These are phyloP conservation scores for Antheraea yamamai DNA, from an alignment of 2,888 invertebrate species.

Conservation along the genomic window DNA sequence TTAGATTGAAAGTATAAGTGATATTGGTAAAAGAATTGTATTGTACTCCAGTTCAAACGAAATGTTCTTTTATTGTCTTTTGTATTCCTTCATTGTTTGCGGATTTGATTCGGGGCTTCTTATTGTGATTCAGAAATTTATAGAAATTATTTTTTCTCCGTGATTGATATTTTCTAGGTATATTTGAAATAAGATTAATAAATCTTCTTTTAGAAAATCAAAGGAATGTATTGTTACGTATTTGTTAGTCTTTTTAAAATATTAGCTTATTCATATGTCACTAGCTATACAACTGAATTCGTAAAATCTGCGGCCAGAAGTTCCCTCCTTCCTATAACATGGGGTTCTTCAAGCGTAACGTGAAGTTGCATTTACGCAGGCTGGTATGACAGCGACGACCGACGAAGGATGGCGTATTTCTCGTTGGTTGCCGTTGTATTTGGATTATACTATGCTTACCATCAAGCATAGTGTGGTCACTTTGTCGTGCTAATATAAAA, in stretches of 20 bases:
- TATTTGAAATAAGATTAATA: neutral
- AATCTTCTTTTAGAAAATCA: neutral
- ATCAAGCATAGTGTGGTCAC: too few relatives aligned
- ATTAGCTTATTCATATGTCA: neutral
- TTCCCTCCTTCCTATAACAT: too few relatives aligned
- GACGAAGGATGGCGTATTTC: too few relatives aligned
- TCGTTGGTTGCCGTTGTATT: too few relatives aligned
- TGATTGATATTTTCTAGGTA: neutral
- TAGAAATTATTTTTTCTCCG: neutral
- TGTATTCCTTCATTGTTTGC: slow-evolving; percentile 9
- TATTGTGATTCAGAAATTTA: slow-evolving; percentile 3
- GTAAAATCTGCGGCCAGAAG: too few relatives aligned
- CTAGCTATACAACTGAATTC: too few relatives aligned
- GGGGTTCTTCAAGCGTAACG: too few relatives aligned
- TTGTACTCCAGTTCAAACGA: slow-evolving; percentile 5
- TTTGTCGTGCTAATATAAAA: too few relatives aligned
- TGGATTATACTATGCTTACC: too few relatives aligned
- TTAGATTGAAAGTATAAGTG: slow-evolving; percentile 8
- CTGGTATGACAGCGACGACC: too few relatives aligned
- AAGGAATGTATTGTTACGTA: neutral
- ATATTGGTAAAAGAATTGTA: slow-evolving; percentile 13
- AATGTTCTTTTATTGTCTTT: slow-evolving; percentile 12
- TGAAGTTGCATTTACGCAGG: too few relatives aligned
- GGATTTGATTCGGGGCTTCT: slow-evolving; percentile 2
- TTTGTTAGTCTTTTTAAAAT: neutral